phyloP scores from a whole-genome alignment of 2,113 vertebrate species.

The mouse (Mus musculus) region GRCm39 chr3:72978001-72978500 shows the following conservation, averaged over 20 bases:
- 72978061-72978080: neutral
- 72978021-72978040: neutral
- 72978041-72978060: neutral
- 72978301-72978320: neutral
- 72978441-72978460: neutral
- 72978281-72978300: slow-evolving; percentile 8
- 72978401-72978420: neutral
- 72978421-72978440: slow-evolving; percentile 25
- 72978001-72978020: neutral
- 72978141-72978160: neutral
- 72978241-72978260: neutral
- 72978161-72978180: neutral
- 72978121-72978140: neutral
- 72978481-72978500: neutral
- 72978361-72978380: neutral
- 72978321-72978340: neutral
- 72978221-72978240: neutral
- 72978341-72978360: neutral
- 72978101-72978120: neutral
- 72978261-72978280: slow-evolving; percentile 36
- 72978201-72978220: neutral
- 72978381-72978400: neutral
- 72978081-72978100: slow-evolving; percentile 8
- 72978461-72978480: neutral
- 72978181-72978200: neutral